These are phyloP conservation scores for Lydus trimaculatus DNA, from an alignment of 2,888 invertebrate species.

Conservation along the genomic window DNA sequence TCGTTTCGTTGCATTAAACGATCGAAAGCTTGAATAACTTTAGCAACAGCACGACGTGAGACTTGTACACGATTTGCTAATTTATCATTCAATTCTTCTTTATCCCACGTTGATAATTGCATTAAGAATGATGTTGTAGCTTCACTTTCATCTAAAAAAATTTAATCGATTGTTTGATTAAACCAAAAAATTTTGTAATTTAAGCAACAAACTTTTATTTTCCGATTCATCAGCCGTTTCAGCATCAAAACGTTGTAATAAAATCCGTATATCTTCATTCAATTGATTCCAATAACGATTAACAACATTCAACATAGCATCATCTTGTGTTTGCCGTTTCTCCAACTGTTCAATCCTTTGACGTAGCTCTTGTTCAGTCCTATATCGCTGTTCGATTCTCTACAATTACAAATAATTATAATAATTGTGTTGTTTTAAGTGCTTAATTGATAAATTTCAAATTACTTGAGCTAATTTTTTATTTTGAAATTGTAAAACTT, in stretches of 20 bases:
- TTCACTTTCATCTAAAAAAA: conserved; percentile 85
- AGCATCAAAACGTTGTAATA: conserved; percentile 95
- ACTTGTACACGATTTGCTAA: conserved; percentile 95
- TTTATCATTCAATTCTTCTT: conserved; percentile 95
- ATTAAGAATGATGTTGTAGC: conserved; percentile 96
- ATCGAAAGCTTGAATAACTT: conserved; percentile 96
- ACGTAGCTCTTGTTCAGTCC: conserved; percentile 86
- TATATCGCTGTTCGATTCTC: conserved; percentile 91
- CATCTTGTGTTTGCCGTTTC: conserved; percentile 94
- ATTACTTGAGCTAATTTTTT: conserved; percentile 90
- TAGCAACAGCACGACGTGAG: conserved; percentile 94
- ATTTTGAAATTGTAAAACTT: conserved; percentile 96
- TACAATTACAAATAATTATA: conserved; percentile 54
- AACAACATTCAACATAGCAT: conserved; percentile 96
- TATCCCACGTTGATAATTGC: conserved; percentile 97
- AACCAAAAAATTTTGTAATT: conserved; percentile 12
- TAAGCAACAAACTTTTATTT: conserved; percentile 79
- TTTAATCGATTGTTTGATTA: neutral
- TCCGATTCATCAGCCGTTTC: conserved; percentile 97
- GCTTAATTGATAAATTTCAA: neutral
- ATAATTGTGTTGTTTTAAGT: neutral
- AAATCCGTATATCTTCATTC: conserved; percentile 94
- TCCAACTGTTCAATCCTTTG: conserved; percentile 93
- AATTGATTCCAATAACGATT: conserved; percentile 97
- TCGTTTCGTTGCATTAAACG: conserved; percentile 94